Percentiles rank a stretch among this genome's conserved stretches.
phyloP scores from a whole-genome alignment of 2,888 invertebrate species.

The Mactromeris polynyma region DNA sequence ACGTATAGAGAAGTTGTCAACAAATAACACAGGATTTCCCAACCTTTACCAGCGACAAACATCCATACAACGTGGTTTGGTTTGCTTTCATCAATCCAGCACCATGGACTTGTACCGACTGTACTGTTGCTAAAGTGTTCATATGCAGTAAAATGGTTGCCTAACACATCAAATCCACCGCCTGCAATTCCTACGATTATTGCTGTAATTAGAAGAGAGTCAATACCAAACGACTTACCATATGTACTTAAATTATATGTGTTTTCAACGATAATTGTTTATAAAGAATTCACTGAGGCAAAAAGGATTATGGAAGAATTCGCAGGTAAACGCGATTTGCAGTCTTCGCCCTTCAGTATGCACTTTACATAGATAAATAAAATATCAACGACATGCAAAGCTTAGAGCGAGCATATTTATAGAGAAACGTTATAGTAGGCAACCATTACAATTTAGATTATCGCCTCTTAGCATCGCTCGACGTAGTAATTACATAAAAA shows the following conservation, averaged over 20 bases:
- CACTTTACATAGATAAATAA: neutral
- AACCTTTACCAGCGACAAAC: conserved; percentile 35
- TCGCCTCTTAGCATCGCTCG: neutral
- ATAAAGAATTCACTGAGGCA: too few species aligned
- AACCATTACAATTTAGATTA: neutral
- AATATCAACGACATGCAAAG: neutral
- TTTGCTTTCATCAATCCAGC: conserved; percentile 51
- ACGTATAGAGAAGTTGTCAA: conserved; percentile 17
- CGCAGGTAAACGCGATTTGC: too few species aligned
- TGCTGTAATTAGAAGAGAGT: neutral
- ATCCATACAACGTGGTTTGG: conserved; percentile 13
- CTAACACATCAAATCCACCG: neutral
- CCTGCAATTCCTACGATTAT: conserved; percentile 6
- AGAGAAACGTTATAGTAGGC: neutral
- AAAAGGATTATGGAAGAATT: too few species aligned
- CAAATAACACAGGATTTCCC: conserved; percentile 21
- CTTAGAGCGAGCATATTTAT: too few species aligned
- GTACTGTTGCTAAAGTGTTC: neutral
- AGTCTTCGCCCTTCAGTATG: neutral
- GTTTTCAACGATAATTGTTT: too few species aligned
- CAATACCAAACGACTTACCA: neutral
- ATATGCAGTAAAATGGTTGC: neutral
- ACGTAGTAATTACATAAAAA: neutral
- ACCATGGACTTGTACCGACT: conserved; percentile 60
- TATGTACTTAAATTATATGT: neutral